Evolutionary conservation across 2,113 vertebrate genomes (phyloP).

Genomic region (Ramphastos sulfuratus): DNA sequence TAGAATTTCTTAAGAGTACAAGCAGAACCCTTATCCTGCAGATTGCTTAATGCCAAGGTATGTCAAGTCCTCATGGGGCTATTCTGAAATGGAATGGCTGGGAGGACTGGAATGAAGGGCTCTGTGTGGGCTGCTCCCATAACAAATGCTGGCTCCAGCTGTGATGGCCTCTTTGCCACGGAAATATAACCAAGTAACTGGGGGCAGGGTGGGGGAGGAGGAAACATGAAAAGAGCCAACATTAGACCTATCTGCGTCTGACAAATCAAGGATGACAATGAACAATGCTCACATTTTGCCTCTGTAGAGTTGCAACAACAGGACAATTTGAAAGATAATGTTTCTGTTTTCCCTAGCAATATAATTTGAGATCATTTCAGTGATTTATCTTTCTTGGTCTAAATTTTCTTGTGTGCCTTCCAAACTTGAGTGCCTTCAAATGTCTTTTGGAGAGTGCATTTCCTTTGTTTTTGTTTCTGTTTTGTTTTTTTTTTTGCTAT

Average conservation of each 20-base stretch:
- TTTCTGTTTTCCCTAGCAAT: conserved; percentile 32
- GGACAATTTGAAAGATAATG: background rate
- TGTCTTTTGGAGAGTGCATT: conserved; percentile 19
- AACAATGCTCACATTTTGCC: background rate
- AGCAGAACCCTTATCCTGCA: background rate
- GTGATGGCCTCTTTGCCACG: background rate
- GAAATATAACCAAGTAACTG: background rate
- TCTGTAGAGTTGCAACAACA: background rate
- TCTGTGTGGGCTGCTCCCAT: background rate
- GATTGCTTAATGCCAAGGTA: conserved; percentile 13
- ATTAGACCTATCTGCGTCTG: background rate
- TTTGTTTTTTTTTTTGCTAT: background rate
- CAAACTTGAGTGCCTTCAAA: conserved; percentile 23
- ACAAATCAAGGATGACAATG: conserved; percentile 24
- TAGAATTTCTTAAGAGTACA: background rate
- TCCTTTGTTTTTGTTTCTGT: background rate
- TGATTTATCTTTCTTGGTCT: conserved; percentile 47
- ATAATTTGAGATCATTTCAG: background rate
- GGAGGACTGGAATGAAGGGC: conserved; percentile 15
- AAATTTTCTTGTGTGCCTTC: conserved; percentile 35
- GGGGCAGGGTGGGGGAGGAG: background rate
- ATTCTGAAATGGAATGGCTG: background rate
- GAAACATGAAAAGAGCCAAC: background rate
- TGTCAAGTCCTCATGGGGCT: background rate
- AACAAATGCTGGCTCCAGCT: conserved; percentile 11